Percentiles rank a stretch among this genome's conserved stretches.
Evolutionary conservation across 2,113 vertebrate species (phyloP).

Genomic region (Larimichthys polyactis): DNA sequence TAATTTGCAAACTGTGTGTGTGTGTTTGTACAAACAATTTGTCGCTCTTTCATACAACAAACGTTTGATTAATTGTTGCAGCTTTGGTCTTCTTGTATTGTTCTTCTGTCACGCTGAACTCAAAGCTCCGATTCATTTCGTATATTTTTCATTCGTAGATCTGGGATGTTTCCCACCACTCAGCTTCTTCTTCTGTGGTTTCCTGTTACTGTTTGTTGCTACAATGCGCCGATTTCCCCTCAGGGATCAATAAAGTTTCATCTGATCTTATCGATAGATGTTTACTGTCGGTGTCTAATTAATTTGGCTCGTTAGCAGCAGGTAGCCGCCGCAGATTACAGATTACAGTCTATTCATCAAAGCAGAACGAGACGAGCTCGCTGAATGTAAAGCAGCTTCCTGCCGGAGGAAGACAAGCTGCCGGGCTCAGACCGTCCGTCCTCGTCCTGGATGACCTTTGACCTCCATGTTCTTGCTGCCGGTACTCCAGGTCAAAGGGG

Average conservation of each 20-base stretch:
- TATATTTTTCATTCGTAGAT: slow-evolving; percentile 10
- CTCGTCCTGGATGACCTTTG: slow-evolving; percentile 13
- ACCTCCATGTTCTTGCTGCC: slow-evolving; percentile 6
- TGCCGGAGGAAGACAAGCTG: neutral
- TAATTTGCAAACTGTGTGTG: slow-evolving; percentile 48
- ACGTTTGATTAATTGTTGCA: slow-evolving; percentile 54
- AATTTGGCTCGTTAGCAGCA: slow-evolving; percentile 71
- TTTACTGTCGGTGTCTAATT: slow-evolving; percentile 71
- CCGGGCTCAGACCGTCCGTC: neutral
- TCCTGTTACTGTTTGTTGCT: slow-evolving; percentile 17
- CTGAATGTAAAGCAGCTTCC: slow-evolving; percentile 40
- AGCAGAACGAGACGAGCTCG: neutral
- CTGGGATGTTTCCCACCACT: neutral
- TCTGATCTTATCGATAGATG: slow-evolving; percentile 75
- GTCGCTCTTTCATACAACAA: slow-evolving; percentile 56
- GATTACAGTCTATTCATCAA: slow-evolving; percentile 62
- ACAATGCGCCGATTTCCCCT: slow-evolving; percentile 37
- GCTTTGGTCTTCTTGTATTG: slow-evolving; percentile 39
- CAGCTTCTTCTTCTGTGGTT: neutral
- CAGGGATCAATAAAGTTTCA: slow-evolving; percentile 64
- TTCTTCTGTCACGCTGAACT: slow-evolving; percentile 37
- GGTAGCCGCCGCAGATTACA: slow-evolving; percentile 58
- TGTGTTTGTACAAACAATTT: slow-evolving; percentile 54
- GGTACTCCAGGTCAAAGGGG: neutral
- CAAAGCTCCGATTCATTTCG: slow-evolving; percentile 36